Evolutionary conservation across 1,140 invertebrate species (phyloP), one percentile per base, ranked within the genome.

Genomic region (Bombus haemorrhoidalis): DNA sequence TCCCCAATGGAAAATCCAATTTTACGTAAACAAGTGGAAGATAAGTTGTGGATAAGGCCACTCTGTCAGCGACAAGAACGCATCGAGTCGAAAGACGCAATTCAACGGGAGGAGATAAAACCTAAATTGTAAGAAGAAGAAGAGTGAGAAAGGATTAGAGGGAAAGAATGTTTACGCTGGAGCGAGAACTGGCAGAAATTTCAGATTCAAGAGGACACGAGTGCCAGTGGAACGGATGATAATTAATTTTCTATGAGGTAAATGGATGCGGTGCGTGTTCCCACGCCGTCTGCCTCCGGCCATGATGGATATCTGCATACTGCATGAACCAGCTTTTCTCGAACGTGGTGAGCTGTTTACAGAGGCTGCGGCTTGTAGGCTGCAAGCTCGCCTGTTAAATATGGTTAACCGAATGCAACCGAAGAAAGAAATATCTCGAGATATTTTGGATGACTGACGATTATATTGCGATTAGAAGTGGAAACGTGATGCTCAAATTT

Each of bases 201-300:
- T 84, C 22, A 10, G 66, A 59, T 78, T 71, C 62, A 12, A 22
- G 22, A 28, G 34, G 15, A 76, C 8, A 25, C n/a, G 22, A 25
- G 57, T 22, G 34, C 9, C 32, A 22, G 39, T 22, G 64, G 1
- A 22, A 15, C 43, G 76, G 39, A 85, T 78, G 57, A 88, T 83
- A 86, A 89, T 88, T 85, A 83, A 91, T 84, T 86, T 85, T 83
- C 77, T 73, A 78, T 71, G 64, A 86, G 86, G 78, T 66, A 75
- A 84, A 89, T 73, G 75, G 74, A 89, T 83, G 71, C 43, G 76
- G 32, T 64, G 53, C 77, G 76, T 71, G 75, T 79, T 86, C 25
- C 41, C 32, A 25, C 34, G 64, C 57, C n/a, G 80, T 68, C 72
- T 39, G 22, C 47, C 62, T 43, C 43, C 3, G 32, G 59, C 57